These are phyloP conservation scores for Sturnira hondurensis DNA, from an alignment of 2,113 vertebrate species.

Conservation along the genomic window DNA sequence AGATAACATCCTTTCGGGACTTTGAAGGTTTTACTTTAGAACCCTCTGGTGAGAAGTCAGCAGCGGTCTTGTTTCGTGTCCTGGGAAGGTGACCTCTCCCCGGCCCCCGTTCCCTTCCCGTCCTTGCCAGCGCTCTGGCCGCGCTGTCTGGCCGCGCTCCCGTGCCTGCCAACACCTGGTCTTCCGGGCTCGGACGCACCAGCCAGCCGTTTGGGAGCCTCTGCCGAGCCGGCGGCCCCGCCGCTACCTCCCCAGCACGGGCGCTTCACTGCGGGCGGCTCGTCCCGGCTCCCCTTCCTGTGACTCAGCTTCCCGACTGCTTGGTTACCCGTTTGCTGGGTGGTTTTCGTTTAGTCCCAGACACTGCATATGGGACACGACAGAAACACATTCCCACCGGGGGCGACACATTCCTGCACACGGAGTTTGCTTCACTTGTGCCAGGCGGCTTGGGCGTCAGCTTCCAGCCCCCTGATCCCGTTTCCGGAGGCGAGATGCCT, in stretches of 20 bases:
- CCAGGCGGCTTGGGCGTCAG: background rate
- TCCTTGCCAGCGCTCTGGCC: background rate
- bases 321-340: background rate
- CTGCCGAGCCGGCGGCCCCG: too few relatives aligned
- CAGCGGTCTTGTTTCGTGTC: background rate
- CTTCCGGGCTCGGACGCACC: background rate
- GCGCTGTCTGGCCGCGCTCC: too few relatives aligned
- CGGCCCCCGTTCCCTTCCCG: background rate
- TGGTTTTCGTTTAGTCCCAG: background rate
- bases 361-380: background rate
- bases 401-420: background rate
- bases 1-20: background rate
- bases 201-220: too few relatives aligned
- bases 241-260: too few relatives aligned
- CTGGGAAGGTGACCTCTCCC: background rate
- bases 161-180: background rate
- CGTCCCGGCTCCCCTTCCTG: background rate
- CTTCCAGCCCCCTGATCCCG: accelerated
- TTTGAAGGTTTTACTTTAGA: background rate
- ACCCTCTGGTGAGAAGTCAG: background rate
- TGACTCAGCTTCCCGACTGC: background rate
- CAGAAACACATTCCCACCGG: background rate
- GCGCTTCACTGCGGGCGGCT: background rate
- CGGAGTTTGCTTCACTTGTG: background rate
- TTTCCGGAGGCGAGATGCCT: background rate